Conservation (phyloP, 2,113 vertebrate species). For the Psettodes erumei region DNA sequence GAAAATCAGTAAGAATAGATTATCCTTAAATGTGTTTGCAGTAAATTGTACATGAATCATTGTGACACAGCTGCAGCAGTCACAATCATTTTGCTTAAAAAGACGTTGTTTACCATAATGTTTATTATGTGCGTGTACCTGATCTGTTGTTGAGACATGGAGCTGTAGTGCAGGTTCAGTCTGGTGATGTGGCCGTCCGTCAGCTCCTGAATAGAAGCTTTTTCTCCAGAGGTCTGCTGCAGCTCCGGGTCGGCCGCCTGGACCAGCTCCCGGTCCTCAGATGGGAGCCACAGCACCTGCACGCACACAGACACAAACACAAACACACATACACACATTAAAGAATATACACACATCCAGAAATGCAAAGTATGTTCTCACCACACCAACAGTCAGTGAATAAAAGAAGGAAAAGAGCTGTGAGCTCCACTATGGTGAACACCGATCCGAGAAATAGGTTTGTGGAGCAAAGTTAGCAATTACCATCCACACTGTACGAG, state of each 20-base stretch:
- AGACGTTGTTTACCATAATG: too few relatives aligned
- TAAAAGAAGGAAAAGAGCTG: too few relatives aligned
- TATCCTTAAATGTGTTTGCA: not conserved
- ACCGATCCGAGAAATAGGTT: too few relatives aligned
- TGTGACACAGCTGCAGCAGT: too few relatives aligned
- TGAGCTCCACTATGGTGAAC: too few relatives aligned
- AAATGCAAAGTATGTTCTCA: not conserved
- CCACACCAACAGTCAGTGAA: too few relatives aligned
- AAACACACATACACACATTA: not conserved
- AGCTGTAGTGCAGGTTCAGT: conserved; percentile 90
- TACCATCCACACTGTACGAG: too few relatives aligned
- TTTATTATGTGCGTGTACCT: conserved; percentile 71
- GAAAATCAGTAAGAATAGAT: too few relatives aligned
- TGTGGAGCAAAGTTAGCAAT: too few relatives aligned
- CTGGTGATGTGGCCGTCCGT: conserved; percentile 79
- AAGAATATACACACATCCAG: not conserved
- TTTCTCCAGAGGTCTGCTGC: conserved; percentile 84
- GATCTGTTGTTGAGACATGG: conserved; percentile 86
- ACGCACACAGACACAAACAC: conserved; percentile 23
- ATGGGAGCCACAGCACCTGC: conserved; percentile 88
- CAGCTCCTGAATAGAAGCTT: conserved; percentile 81
- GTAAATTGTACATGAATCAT: too few relatives aligned
- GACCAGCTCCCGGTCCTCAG: conserved; percentile 79
- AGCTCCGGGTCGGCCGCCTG: conserved; percentile 82
- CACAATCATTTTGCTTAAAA: too few relatives aligned